Conservation (phyloP, 64 coral and sea anemone species). For the Montipora cactus region DNA sequence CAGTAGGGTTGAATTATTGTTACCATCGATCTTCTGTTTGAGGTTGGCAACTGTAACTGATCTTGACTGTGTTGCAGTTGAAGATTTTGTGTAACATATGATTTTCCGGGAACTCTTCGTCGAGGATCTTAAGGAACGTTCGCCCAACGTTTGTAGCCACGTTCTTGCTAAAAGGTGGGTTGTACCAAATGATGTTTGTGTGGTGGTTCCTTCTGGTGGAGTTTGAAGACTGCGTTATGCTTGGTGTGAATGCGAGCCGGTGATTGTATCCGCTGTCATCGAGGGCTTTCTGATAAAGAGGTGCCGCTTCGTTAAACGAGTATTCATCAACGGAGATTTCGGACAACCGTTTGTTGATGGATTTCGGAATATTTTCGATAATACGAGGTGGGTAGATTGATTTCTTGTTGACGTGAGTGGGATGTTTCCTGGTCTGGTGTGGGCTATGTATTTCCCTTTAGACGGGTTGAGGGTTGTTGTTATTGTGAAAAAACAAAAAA, state of each 20-base stretch:
- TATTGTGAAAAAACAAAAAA: too few relatives aligned
- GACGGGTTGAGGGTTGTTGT: neutral
- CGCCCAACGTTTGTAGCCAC: constrained; percentile 9
- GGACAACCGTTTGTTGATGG: constrained; percentile 23
- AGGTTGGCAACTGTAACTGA: too few relatives aligned
- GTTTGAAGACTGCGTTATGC: neutral
- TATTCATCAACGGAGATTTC: constrained; percentile 36
- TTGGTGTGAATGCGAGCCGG: neutral
- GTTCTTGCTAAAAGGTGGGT: constrained; percentile 45
- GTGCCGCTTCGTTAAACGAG: constrained; percentile 40
- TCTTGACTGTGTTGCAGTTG: too few relatives aligned
- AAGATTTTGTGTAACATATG: too few relatives aligned
- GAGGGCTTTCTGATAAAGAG: constrained; percentile 55
- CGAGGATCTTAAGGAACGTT: neutral
- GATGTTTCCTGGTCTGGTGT: too few relatives aligned
- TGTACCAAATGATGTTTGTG: constrained; percentile 30
- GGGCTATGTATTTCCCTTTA: neutral
- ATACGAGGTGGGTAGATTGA: too few relatives aligned
- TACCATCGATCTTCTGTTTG: too few relatives aligned
- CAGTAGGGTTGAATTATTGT: too few relatives aligned
- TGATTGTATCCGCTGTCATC: constrained; percentile 28
- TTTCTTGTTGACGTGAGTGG: too few relatives aligned
- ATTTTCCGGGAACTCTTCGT: too few relatives aligned
- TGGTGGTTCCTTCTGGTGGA: constrained; percentile 43
- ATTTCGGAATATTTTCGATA: neutral